Percentiles rank a stretch among this genome's conserved stretches.
Conservation (phyloP, 2,888 invertebrate genomes). For the Hedya salicella region DNA sequence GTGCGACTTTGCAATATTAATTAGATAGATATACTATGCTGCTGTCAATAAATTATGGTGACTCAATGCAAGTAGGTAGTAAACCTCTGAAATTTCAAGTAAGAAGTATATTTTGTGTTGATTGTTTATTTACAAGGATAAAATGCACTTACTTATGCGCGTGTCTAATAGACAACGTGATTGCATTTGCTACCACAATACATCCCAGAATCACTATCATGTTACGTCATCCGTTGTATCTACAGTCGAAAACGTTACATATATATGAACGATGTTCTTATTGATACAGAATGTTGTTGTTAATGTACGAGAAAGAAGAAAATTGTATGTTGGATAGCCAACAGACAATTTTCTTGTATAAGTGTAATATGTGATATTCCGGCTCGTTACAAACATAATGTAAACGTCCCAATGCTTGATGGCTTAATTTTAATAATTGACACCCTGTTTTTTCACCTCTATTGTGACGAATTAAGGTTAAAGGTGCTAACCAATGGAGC, state of each 20-base stretch:
- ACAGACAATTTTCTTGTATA: not conserved
- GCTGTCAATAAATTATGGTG: constrained; percentile 13
- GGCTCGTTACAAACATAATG: not conserved
- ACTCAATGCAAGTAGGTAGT: not conserved
- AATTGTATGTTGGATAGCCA: too few relatives aligned
- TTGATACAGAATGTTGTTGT: too few relatives aligned
- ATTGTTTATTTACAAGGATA: constrained; percentile 3
- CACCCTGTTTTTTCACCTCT: too few relatives aligned
- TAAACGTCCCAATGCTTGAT: too few relatives aligned
- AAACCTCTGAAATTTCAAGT: not conserved
- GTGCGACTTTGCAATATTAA: constrained; percentile 34
- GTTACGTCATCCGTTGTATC: not conserved
- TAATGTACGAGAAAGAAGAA: too few relatives aligned
- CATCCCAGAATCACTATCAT: not conserved
- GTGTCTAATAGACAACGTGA: not conserved
- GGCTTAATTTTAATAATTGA: too few relatives aligned
- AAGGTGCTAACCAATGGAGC: too few relatives aligned
- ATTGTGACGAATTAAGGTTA: too few relatives aligned
- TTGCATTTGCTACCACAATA: not conserved
- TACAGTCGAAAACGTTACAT: not conserved
- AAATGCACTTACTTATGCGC: constrained; percentile 1
- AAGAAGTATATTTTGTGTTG: not conserved
- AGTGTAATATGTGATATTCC: not conserved
- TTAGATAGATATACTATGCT: constrained; percentile 25
- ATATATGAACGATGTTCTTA: too few relatives aligned